Evolutionary conservation across 2,888 invertebrate species (phyloP), one percentile per base, ranked within the genome.

Genomic region (Apamea anceps): DNA sequence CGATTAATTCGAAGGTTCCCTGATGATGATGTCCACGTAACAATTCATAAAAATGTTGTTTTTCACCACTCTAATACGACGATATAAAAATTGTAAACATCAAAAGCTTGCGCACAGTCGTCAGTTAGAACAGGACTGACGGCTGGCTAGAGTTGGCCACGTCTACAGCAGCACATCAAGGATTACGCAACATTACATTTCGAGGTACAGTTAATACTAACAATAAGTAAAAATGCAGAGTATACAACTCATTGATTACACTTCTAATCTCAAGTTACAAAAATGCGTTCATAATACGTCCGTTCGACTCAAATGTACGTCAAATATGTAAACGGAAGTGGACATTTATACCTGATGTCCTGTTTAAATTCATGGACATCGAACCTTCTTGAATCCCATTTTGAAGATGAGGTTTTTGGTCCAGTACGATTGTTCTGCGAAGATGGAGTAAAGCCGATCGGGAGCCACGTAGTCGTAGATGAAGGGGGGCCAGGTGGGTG

Each of bases 391-490:
- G 77, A 80, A 81, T 72, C 83, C 75, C 68, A 79, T 84, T 79
- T 87, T 85, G 72, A 90, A 87, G 72, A 83, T 62, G 18, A 87
- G 75, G 74, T 90, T 74, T 13, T 75, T 42, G 72, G 89, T 82
- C 91, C 92, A 95, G 80, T 87, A 84, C 75, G 91, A 90, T 67
- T 91, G 88, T 82, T 91, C 90, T 45, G 94, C 91, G 87, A 94
- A 93, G 68, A 90, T 84, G 57, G 89, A 85, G 87, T 90, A 93
- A 71, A 95, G 85, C 28, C 86, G 79, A 57, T 85, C 80, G n/a
- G 94, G 94, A 87, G 92, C 89, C 75, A 89, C 89, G 80, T 83
- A 75, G 80, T 89, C 89, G 79, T 81, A 70, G 63, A 62, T 42
- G n/a, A 45, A 2, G 13, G 85, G 13, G 2, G 32, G 42, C 79